These are phyloP conservation scores for Bufotes viridis DNA, from an alignment of 2,797 vertebrate genomes.

Conservation along the genomic window DNA sequence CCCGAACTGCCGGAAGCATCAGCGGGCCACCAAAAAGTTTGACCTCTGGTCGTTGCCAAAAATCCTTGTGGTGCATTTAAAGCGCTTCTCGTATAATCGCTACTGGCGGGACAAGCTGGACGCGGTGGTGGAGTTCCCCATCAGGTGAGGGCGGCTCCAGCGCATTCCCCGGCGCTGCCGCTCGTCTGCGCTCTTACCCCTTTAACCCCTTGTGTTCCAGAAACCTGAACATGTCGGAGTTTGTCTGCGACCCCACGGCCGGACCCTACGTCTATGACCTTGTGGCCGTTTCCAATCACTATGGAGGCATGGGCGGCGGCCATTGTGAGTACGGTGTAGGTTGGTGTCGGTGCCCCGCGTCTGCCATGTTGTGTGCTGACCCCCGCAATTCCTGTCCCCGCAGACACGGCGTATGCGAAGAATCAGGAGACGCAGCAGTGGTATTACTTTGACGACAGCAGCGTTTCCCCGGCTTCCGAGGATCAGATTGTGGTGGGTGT, in stretches of 20 bases:
- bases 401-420: conserved; percentile 86
- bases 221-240: conserved; percentile 83
- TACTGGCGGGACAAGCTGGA: conserved; percentile 89
- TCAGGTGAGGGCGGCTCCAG: conserved; percentile 71
- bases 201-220: conserved; percentile 67
- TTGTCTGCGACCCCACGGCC: conserved; percentile 77
- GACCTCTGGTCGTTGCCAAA: conserved; percentile 89
- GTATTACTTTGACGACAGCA: conserved; percentile 91
- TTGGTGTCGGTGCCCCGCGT: neutral
- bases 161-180: too few relatives aligned
- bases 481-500: conserved; percentile 84
- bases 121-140: conserved; percentile 86
- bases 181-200: neutral
- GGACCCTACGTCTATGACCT: conserved; percentile 84
- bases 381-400: neutral
- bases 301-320: conserved; percentile 86
- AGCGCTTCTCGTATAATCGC: conserved; percentile 88
- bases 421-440: conserved; percentile 88
- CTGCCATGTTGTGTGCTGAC: too few relatives aligned
- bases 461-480: conserved; percentile 82
- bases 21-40: conserved; percentile 89
- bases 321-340: conserved; percentile 78
- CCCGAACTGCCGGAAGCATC: conserved; percentile 86
- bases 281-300: conserved; percentile 89
- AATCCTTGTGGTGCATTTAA: conserved; percentile 88